Conservation (phyloP, 2,797 vertebrate species). For the Danio tinwini region DNA sequence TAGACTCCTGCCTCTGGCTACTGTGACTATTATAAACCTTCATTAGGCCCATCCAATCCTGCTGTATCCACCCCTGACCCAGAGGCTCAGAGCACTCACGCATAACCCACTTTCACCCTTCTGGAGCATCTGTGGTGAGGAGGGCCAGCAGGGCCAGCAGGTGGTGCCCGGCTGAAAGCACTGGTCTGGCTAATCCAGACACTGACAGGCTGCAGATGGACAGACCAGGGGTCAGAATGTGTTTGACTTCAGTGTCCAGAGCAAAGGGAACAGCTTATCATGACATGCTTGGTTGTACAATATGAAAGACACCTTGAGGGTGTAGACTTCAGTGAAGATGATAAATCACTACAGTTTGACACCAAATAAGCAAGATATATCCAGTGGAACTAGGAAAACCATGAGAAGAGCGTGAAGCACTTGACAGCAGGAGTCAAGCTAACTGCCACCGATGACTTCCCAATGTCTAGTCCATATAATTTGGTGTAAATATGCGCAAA, state of each 20-base stretch:
- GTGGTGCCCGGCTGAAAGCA: background rate
- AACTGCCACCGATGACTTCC: background rate
- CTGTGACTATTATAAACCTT: constrained; percentile 55
- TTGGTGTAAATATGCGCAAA: background rate
- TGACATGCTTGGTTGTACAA: background rate
- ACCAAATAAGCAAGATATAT: background rate
- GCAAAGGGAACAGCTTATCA: constrained; percentile 19
- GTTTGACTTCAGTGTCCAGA: constrained; percentile 1
- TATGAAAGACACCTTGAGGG: background rate
- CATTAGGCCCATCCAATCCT: constrained; percentile 45
- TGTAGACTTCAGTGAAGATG: background rate
- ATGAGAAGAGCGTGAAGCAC: background rate
- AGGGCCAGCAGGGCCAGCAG: constrained; percentile 13
- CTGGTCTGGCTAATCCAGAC: constrained; percentile 19
- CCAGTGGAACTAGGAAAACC: background rate
- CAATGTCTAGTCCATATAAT: background rate
- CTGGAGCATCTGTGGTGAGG: constrained; percentile 16
- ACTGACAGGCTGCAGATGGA: constrained; percentile 21
- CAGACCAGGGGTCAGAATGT: background rate
- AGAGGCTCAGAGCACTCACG: constrained; percentile 28
- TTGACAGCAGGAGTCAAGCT: background rate
- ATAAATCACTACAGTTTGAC: background rate
- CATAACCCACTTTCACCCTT: constrained; percentile 50
- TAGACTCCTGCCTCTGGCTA: constrained; percentile 56
- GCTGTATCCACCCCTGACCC: constrained; percentile 34